Evolutionary conservation across 2,888 invertebrate species (phyloP).

Genomic region (Hyalella azteca): DNA sequence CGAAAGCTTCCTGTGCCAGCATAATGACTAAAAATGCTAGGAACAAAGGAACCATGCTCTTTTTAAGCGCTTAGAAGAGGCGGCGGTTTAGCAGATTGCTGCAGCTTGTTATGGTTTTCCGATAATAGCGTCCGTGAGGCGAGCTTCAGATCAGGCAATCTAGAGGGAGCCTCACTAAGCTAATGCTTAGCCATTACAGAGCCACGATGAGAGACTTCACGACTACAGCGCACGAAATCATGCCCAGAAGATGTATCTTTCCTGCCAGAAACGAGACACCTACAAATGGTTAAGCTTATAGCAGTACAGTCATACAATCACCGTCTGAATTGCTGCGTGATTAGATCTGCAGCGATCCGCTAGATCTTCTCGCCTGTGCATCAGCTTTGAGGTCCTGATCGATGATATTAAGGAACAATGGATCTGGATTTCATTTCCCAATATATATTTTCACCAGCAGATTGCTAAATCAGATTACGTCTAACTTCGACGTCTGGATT

Average conservation of each 20-base stretch:
- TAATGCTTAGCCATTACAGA: conserved; percentile 10
- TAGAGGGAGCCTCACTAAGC: background rate
- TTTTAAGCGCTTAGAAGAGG: background rate
- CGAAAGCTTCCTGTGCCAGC: background rate
- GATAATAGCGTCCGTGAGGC: conserved; percentile 4
- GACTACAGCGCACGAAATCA: background rate
- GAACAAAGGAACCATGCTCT: background rate
- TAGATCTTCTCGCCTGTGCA: background rate
- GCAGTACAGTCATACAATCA: background rate
- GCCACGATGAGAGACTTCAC: conserved; percentile 11
- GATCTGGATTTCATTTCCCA: no score
- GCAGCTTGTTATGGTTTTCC: conserved; percentile 31
- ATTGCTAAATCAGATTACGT: no score
- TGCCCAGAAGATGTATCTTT: background rate
- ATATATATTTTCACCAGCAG: no score
- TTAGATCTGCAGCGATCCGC: background rate
- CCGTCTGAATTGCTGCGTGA: background rate
- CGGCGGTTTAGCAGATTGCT: conserved; percentile 30
- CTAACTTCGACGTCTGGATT: no score
- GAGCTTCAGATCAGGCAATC: conserved; percentile 25
- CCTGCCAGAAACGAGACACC: background rate
- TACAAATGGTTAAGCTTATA: conserved; percentile 16
- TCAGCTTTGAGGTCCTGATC: no score
- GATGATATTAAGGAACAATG: no score
- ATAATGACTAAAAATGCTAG: conserved; percentile 20